These are phyloP conservation scores for Notocelia uddmanniana DNA, from an alignment of 2,888 invertebrate genomes.

Conservation along the genomic window DNA sequence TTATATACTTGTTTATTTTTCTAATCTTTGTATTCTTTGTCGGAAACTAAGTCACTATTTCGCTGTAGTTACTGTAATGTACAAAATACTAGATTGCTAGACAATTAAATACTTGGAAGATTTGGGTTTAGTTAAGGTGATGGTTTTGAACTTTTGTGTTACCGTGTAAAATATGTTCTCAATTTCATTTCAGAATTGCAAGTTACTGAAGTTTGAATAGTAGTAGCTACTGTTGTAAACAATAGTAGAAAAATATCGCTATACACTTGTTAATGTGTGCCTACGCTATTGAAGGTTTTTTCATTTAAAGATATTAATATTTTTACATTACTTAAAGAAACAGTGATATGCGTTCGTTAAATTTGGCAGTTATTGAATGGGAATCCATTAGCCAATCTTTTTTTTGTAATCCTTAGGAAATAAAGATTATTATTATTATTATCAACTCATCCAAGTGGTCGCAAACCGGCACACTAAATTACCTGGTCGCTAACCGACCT, in stretches of 20 bases:
- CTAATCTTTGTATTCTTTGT: no score
- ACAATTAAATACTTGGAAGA: not conserved
- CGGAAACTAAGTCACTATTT: constrained; percentile 24
- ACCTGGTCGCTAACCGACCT: not conserved
- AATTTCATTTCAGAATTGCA: not conserved
- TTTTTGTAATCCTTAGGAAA: no score
- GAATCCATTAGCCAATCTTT: no score
- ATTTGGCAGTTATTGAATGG: no score
- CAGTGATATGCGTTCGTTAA: no score
- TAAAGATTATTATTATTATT: no score
- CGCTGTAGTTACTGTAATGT: constrained; percentile 4
- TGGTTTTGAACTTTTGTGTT: constrained; percentile 16
- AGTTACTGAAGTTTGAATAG: not conserved
- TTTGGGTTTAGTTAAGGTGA: constrained; percentile 19
- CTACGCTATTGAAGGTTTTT: no score
- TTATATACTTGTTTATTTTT: not conserved
- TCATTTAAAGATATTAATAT: no score
- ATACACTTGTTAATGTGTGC: not conserved
- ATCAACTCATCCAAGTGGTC: no score
- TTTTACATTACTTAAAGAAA: no score
- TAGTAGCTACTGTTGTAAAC: not conserved
- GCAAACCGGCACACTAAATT: no score
- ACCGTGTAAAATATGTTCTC: not conserved
- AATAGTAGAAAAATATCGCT: not conserved
- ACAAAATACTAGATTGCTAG: not conserved